Evolutionary conservation across 2,113 vertebrate genomes (phyloP), one percentile per base, ranked within the genome.

Genomic region (Tinamus guttatus): DNA sequence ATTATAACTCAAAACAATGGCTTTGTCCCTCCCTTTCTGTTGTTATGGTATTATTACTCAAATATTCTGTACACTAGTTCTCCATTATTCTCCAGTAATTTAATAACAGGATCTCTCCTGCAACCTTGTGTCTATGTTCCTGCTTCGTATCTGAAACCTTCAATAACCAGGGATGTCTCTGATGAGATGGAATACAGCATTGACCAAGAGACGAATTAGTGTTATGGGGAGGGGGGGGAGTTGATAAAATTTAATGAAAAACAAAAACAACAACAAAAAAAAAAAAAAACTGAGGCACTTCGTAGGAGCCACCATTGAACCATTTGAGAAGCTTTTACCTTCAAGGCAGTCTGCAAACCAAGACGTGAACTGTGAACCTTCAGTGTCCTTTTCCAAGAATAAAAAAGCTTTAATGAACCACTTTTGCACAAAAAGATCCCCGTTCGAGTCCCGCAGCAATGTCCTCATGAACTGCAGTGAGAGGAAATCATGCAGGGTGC

Each of bases 391-490:
- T 74, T 51, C 9, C 41, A 65, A 64, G 65, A 43, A 30, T 3
- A 27, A 24, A 16, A 21, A 34, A 36, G 6, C 38, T 45, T 28
- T 76, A 45, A 74, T 64, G 70, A 86, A 68, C 28, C 36, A 12
- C 11, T 71, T 87, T 34, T 52, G 10, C 22, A 20, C 32, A 41
- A 34, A 41, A 38, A 9, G 4, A 34, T 65, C 43, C 58, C n/a
- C 40, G 9, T 59, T 41, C 64, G 64, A 71, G 87, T 34, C 27
- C 41, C 70, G 81, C 58, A 47, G 30, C 4, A 68, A 81, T 0
- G 0, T 71, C 27, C 71, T 25, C 60, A 63, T 10, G 22, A 88
- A 64, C 1, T 1, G 59, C 7, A 2, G 2, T 9, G 58, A 9
- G 40, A 78, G 84, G 70, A 79, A 80, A 34, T 24, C 25, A 9